A percentile compares a stretch with the other conserved stretches of the same genome.
phyloP scores from a whole-genome alignment of 1,140 invertebrate species.

The Akabosia matsudoensis region DNA sequence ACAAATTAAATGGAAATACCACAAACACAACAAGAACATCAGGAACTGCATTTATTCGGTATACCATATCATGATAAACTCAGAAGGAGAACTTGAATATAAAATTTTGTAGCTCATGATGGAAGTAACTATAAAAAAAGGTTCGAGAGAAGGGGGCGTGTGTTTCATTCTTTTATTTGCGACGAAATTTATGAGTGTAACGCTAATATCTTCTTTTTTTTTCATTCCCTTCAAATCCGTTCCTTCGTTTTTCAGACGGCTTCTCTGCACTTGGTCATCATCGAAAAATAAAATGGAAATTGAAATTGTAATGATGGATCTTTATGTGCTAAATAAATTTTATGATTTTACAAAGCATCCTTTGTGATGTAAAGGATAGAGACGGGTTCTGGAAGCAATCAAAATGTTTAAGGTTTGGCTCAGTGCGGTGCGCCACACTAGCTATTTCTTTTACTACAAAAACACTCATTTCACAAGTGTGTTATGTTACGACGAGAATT shows the following conservation, averaged over 20 bases:
- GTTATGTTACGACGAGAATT: too few species aligned
- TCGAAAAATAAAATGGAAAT: conserved; percentile 22
- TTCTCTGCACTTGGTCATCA: background rate
- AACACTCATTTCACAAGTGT: too few species aligned
- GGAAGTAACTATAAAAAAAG: conserved; percentile 34
- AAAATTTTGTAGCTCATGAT: background rate
- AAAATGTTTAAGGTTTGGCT: too few species aligned
- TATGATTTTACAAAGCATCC: background rate
- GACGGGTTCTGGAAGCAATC: too few species aligned
- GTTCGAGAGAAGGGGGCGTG: conserved; percentile 44
- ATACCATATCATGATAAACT: too few species aligned
- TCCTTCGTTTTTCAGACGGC: conserved; percentile 18
- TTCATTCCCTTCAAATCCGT: conserved; percentile 42
- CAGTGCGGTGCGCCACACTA: too few species aligned
- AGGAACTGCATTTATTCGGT: background rate
- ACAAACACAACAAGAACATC: background rate
- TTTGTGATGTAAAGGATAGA: background rate
- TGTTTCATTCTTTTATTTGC: conserved; percentile 48
- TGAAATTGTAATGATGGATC: background rate
- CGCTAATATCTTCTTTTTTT: conserved; percentile 47
- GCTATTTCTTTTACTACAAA: too few species aligned
- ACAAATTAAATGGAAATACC: conserved; percentile 4
- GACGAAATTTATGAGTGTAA: conserved; percentile 46
- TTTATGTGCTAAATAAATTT: conserved; percentile 1
- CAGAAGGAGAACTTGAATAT: background rate